Evolutionary conservation across 2,113 vertebrate genomes (phyloP), one percentile per base, ranked within the genome.

Genomic region (Strix aluco): DNA sequence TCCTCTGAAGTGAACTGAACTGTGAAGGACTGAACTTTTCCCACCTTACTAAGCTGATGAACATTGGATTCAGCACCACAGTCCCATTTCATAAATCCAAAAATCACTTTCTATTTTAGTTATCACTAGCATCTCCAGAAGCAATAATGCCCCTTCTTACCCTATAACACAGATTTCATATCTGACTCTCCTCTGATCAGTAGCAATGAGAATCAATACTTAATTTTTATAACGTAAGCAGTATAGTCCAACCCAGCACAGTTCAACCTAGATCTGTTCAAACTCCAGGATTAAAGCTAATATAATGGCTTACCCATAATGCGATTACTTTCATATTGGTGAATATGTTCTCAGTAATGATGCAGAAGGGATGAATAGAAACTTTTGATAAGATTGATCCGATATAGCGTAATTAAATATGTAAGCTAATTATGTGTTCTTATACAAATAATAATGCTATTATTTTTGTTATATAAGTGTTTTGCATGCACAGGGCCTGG

Each of bases 231-330:
- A 70, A 72, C 8, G 4, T 10, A 54, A 30, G 44, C 55, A 6
- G 54, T 21, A 13, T 11, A 51, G 44, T 58, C 61, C 70, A 70
- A 54, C 15, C 23, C 57, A 78, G 78, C 36, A 77, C 44, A 42
- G 46, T 34, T 75, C 81, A 90, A 32, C 10, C 66, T 42, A 44
- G 36, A 93, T 70, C 73, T 27, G 54, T 58, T 72, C 62, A 79
- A 70, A 87, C 77, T 82, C 92, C 93, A 74, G 87, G 93, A 92
- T 93, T 91, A 74, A 42, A 66, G 59, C 11, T 86, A 71, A 78
- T 23, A 36, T 8, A 82, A 79, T 12, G n/a, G 66, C n/a, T 96
- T 92, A 96, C 15, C 55, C 78, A 32, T 91, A 97, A 96, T 86
- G 63, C 27, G 87, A 95, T 96, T 95, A 96, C 81, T 52, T 91